Evolutionary conservation across 2,113 vertebrate species (phyloP).

Genomic region (Cephalopterus ornatus): DNA sequence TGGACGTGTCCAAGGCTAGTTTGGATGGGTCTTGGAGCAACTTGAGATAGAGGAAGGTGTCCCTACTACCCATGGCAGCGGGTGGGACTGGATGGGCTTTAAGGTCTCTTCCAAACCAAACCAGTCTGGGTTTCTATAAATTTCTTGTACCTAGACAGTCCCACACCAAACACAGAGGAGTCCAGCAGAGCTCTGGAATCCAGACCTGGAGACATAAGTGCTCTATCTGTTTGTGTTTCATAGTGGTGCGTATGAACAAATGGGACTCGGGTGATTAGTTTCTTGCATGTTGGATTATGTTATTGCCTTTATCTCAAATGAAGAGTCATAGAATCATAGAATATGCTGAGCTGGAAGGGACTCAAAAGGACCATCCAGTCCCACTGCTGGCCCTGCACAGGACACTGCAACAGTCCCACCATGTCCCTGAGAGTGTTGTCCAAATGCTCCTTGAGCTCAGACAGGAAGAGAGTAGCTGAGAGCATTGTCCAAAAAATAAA

Average conservation of each 20-base stretch:
- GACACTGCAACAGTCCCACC: not conserved
- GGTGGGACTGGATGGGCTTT: not conserved
- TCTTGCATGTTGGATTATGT: not conserved
- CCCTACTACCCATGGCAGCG: not conserved
- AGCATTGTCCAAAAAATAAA: not conserved
- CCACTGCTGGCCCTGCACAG: not conserved
- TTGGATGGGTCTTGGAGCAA: not conserved
- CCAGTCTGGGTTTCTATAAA: not conserved
- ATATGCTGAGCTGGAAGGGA: not conserved
- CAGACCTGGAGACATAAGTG: rapidly evolving
- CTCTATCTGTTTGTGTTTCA: not conserved
- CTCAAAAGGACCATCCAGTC: not conserved
- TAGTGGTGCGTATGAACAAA: not conserved
- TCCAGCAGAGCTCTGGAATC: not conserved
- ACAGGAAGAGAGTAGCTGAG: not conserved
- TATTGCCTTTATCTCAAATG: not conserved
- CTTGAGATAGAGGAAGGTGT: not conserved
- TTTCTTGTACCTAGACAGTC: rapidly evolving
- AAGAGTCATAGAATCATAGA: not conserved
- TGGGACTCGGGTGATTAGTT: not conserved
- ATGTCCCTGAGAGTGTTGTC: not conserved
- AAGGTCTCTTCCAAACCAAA: not conserved
- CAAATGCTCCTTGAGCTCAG: not conserved
- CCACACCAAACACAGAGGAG: not conserved
- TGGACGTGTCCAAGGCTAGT: not conserved